Evolutionary conservation across 2,888 invertebrate species (phyloP).

Genomic region (Nomada hirtipes): DNA sequence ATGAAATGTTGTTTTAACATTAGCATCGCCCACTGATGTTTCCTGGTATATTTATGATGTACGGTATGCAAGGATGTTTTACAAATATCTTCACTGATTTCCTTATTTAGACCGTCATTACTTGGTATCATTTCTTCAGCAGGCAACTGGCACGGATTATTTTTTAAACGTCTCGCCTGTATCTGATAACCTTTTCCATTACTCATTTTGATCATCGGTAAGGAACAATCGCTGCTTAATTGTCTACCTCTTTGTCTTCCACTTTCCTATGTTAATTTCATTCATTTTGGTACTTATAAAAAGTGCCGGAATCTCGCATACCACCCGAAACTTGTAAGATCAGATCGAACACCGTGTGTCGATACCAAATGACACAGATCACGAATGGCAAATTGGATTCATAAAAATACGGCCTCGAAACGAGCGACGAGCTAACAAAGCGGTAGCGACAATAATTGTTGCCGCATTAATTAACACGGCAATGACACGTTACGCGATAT

Average conservation of each 20-base stretch:
- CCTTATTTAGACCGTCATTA: background rate
- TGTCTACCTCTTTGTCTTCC: background rate
- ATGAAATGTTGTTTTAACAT: too few relatives aligned
- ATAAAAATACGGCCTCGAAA: background rate
- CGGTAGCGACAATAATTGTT: background rate
- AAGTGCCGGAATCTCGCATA: too few relatives aligned
- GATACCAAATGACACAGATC: too few relatives aligned
- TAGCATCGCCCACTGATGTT: too few relatives aligned
- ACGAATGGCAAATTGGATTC: background rate
- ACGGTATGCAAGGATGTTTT: too few relatives aligned
- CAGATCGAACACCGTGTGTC: too few relatives aligned
- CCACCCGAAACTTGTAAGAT: too few relatives aligned
- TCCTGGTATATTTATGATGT: too few relatives aligned
- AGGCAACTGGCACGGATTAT: background rate
- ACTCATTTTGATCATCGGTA: slow-evolving; percentile 1
- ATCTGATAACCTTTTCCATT: background rate
- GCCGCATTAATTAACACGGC: slow-evolving; percentile 28
- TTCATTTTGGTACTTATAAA: background rate
- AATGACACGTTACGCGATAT: slow-evolving; percentile 12
- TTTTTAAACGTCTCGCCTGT: background rate
- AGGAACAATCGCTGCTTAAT: background rate
- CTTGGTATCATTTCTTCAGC: background rate
- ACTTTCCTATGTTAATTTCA: background rate
- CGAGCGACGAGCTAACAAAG: background rate
- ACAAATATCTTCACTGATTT: background rate